These are phyloP conservation scores for Anthoptus insignis DNA, from an alignment of 2,888 invertebrate genomes.

Conservation along the genomic window DNA sequence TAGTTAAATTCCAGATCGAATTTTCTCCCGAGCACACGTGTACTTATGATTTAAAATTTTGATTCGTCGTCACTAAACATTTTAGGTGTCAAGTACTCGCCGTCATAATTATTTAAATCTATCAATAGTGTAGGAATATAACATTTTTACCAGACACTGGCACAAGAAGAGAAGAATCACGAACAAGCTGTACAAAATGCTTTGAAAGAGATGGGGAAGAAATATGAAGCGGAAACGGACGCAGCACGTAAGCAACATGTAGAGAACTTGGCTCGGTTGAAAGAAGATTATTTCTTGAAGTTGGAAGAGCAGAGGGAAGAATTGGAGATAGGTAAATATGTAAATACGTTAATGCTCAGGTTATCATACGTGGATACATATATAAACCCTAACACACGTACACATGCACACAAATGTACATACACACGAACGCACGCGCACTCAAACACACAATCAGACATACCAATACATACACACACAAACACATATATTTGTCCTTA, in stretches of 20 bases:
- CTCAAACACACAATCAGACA: not conserved
- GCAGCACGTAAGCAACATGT: slow-evolving; percentile 66
- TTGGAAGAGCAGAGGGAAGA: slow-evolving; percentile 78
- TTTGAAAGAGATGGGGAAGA: slow-evolving; percentile 63
- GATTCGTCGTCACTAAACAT: no score
- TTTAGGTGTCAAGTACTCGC: no score
- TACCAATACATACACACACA: no score
- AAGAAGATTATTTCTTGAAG: slow-evolving; percentile 73
- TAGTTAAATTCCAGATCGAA: no score
- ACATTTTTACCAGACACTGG: slow-evolving; percentile 58
- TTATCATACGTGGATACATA: no score
- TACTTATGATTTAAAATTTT: no score
- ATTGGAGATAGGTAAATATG: slow-evolving; percentile 70
- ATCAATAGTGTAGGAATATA: not conserved
- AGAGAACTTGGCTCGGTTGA: slow-evolving; percentile 74
- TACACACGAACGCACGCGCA: not conserved
- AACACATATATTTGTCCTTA: no score
- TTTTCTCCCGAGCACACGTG: no score
- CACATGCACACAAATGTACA: not conserved
- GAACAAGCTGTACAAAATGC: slow-evolving; percentile 58
- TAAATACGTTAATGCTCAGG: no score
- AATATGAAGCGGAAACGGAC: slow-evolving; percentile 59
- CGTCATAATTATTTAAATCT: no score
- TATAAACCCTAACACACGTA: not conserved
- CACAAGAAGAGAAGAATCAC: slow-evolving; percentile 63